Percentiles rank a stretch among this genome's conserved stretches.
phyloP scores from a whole-genome alignment of 2,797 vertebrate genomes.

The Sebastes nivosus region DNA sequence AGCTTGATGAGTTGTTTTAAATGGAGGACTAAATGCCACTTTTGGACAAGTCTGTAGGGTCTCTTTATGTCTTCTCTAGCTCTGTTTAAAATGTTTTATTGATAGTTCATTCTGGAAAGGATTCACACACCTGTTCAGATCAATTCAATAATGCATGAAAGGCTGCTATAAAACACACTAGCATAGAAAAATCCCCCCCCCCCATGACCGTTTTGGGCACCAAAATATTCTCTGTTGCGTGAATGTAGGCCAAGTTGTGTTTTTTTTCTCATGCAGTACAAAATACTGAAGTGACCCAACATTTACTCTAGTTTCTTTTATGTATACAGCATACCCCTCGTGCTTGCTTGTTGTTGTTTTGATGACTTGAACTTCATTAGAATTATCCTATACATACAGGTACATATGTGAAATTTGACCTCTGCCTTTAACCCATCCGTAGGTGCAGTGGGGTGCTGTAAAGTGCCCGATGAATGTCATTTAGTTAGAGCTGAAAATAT shows the following conservation, averaged over 20 bases:
- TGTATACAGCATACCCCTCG: background rate
- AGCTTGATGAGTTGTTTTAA: conserved; percentile 1
- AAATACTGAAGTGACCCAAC: background rate
- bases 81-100: background rate
- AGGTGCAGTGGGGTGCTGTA: no score
- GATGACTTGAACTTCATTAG: no score
- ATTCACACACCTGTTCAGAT: background rate
- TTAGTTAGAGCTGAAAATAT: background rate
- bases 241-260: background rate
- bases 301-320: background rate
- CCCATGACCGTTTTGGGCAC: background rate
- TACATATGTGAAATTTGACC: no score
- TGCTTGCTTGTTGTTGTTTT: background rate
- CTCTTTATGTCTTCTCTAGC: background rate
- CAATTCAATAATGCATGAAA: background rate
- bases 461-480: background rate
- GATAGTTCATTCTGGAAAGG: background rate
- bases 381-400: no score
- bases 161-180: background rate
- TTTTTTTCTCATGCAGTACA: background rate
- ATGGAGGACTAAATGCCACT: background rate
- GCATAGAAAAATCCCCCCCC: background rate
- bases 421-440: no score
- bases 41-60: background rate
- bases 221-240: conserved; percentile 3